phyloP scores from a whole-genome alignment of 2,888 invertebrate species.

The Tineola bisselliella region DNA sequence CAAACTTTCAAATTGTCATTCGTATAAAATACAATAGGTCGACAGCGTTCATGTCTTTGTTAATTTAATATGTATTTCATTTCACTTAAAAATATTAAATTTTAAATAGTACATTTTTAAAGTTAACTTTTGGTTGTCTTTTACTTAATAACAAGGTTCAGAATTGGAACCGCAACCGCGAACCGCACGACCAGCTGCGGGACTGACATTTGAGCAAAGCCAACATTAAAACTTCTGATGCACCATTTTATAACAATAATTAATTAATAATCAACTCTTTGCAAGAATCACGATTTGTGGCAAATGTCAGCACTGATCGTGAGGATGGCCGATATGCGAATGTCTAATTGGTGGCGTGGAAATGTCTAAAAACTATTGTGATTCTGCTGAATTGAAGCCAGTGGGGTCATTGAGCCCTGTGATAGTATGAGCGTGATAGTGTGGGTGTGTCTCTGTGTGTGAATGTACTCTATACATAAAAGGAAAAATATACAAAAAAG shows the following conservation, averaged over 20 bases:
- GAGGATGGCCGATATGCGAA: not conserved
- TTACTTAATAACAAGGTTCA: conserved; percentile 49
- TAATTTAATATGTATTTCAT: conserved; percentile 57
- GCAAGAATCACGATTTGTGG: not conserved
- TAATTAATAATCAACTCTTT: conserved; percentile 1
- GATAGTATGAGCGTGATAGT: too few relatives aligned
- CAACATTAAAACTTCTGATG: not conserved
- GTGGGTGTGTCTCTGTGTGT: conserved; percentile 50
- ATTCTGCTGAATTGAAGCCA: conserved; percentile 40
- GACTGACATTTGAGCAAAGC: too few relatives aligned
- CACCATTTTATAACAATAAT: not conserved
- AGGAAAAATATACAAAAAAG: not conserved
- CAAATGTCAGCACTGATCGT: not conserved
- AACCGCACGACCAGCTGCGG: not conserved
- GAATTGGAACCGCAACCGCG: not conserved
- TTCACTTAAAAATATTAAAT: conserved; percentile 57
- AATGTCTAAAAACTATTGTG: not conserved
- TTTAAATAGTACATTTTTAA: conserved; percentile 63
- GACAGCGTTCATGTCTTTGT: conserved; percentile 66
- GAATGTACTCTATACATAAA: not conserved
- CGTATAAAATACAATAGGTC: conserved; percentile 67
- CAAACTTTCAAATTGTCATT: conserved; percentile 66
- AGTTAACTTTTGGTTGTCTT: conserved; percentile 68
- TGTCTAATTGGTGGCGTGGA: not conserved
- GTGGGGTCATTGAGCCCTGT: conserved; percentile 53